Evolutionary conservation across 2,113 vertebrate genomes (phyloP), one percentile per base, ranked within the genome.

Genomic region (Cyprinus carpio): DNA sequence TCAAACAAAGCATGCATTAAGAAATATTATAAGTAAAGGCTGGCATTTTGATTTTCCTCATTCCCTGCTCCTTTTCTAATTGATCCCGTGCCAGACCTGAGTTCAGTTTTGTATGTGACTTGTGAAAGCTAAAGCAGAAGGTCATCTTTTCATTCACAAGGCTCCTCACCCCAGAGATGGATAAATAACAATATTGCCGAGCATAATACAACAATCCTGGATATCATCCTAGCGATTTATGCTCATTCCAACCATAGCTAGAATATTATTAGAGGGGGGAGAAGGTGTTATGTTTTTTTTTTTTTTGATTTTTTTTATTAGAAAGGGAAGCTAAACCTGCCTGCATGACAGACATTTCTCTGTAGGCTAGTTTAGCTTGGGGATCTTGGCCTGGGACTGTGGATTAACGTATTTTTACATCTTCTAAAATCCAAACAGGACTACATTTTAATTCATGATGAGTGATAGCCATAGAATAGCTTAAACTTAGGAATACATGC

Each of bases 21-120:
- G 16, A n/a, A 69, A 34, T 2, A 51, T 15, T 5, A 18, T n/a
- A n/a, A n/a, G n/a, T n/a, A 25, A 15, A 27, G 23, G 12, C 49
- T 11, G n/a, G 4, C n/a, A 18, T 1, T 67, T 18, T 31, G 6
- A 37, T 37, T 69, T n/a, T n/a, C n/a, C n/a, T 5, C 65, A 34
- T 18, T 12, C 0, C 3, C 0, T 29, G n/a, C n/a, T n/a, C n/a
- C 1, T n/a, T n/a, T n/a, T 75, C 3, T 3, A 69, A 69, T 12
- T 27, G 43, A 75, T 9, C 16, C n/a, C 0, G 12, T 46, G 1
- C 8, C 12, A 46, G n/a, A 9, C 27, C 8, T 34, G 29, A 74
- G 1, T 16, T 75, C 74, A 75, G 6, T 29, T 29, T 49, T 46
- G 4, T n/a, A 4, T 75, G 43, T 75, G 25, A 4, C n/a, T n/a